Evolutionary conservation across 2,888 invertebrate species (phyloP).

Genomic region (Dendrolimus pini): DNA sequence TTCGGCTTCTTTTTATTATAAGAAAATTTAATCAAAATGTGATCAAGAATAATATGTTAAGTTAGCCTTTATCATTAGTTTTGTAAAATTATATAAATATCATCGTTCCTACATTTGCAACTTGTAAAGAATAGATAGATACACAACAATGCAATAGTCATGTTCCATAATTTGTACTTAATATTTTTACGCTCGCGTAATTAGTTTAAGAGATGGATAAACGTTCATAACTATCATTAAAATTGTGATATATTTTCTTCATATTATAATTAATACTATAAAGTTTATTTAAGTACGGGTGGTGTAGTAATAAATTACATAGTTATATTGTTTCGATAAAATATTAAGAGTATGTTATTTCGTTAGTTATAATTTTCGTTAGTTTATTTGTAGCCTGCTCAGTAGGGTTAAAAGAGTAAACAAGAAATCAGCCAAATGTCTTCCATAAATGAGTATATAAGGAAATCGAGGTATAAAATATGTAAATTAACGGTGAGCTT

Average conservation of each 20-base stretch:
- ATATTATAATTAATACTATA: conserved; percentile 33
- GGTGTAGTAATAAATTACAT: conserved; percentile 21
- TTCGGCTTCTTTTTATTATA: conserved; percentile 43
- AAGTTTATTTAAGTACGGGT: conserved; percentile 46
- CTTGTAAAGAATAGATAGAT: conserved; percentile 24
- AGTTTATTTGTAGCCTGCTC: conserved; percentile 15
- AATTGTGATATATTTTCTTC: conserved; percentile 68
- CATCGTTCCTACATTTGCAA: conserved; percentile 64
- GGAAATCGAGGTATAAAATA: conserved; percentile 21
- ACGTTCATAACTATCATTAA: conserved; percentile 44
- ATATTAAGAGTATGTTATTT: conserved; percentile 7
- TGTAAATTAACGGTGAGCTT: conserved; percentile 3
- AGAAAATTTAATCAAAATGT: conserved; percentile 51
- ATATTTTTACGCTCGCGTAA: conserved; percentile 32
- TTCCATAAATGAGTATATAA: conserved; percentile 37
- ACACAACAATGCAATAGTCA: conserved; percentile 44
- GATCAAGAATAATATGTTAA: conserved; percentile 46
- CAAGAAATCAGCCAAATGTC: conserved; percentile 47
- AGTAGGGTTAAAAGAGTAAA: conserved; percentile 27
- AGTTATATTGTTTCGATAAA: conserved; percentile 9
- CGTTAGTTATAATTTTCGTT: conserved; percentile 6
- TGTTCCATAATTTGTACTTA: conserved; percentile 64
- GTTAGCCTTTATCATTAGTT: conserved; percentile 32
- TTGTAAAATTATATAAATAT: conserved; percentile 30
- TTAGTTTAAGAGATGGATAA: conserved; percentile 35